Evolutionary conservation across 2,797 vertebrate species (phyloP), one percentile per base, ranked within the genome.

Genomic region (Malacoraja senta): DNA sequence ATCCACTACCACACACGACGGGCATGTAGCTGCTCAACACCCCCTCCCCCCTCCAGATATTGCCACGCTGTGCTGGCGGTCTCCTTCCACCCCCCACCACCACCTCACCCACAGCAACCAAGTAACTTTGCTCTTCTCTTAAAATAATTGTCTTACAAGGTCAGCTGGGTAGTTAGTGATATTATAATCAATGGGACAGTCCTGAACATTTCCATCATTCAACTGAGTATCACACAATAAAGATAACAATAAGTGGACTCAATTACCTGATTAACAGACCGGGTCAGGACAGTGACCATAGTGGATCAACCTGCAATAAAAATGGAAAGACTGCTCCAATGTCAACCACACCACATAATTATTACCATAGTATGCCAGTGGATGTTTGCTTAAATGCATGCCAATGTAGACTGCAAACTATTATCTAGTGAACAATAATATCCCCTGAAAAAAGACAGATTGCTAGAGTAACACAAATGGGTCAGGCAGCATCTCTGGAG

Each of bases 181-280:
- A 0, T 3, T 95, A 93, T 96, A 96, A 97, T 97, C 96, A 96
- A 95, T 96, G 96, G 96, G 96, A 96, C 93, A 91, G 93, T 93
- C 86, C n/a, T 91, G 65, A 91, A 72, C 88, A 68, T 90, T n/a
- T 91, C 1, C n/a, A 44, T 35, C 21, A 1, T 6, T 71, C 86
- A 38, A 19, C 10, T 12, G 10, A 38, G 12, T 65, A 83, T 17
- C 38, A 35, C 7, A n/a, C 26, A 76, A 7, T 12, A 17, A 58
- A 72, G 0, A n/a, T 0, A 53, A 17, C 17, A 68, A 68, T 7
- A 94, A 68, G 65, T 12, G 65, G 88, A 17, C 35, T 38, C 65
- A 12, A 1, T 2, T 96, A 99, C 98, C 98, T 99, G 98, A 95
- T 99, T 98, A 93, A 98, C 98, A 91, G 98, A 99, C 98, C 98